Base-by-base conservation (phyloP, 1,140 invertebrate genomes). In the Cepaea nemoralis region DNA sequence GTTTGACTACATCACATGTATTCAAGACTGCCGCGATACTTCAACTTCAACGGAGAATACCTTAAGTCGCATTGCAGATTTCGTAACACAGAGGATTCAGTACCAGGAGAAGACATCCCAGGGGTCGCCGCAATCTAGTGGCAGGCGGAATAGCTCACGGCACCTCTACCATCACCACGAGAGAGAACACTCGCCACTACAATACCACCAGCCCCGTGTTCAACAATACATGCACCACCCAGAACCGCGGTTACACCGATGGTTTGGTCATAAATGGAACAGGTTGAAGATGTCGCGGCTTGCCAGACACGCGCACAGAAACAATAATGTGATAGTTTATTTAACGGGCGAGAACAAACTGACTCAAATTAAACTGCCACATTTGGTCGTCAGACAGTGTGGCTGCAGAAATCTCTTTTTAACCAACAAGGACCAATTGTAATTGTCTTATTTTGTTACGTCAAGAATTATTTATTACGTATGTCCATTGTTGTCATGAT, bases 381-480 rank as follows among this genome's bases (percentile, higher is more conserved):
- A 77, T 27, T 63, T 77, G 10, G 10, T 77, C 22, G 59, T 77
- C 59, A 24, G 50, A 37, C 31, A 39, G 3, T 77, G 75, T 45
- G 75, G 75, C 1, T 77, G 55, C 42, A 63, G 66, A 19, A 33
- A 33, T 2, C 12, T 39, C 40, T 71, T 39, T 27, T 27, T 19
- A 39, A 1, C 5, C 6, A 22, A 2, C 69, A 71, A 71, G 40
- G 69, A 45, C n/a, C 33, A 16, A 63, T 55, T 55, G n/a, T n/a
- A n/a, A n/a, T n/a, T n/a, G n/a, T n/a, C n/a, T n/a, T n/a, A n/a
- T n/a, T n/a, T n/a, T n/a, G n/a, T n/a, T n/a, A n/a, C n/a, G n/a
- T n/a, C n/a, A n/a, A n/a, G n/a, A n/a, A n/a, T n/a, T n/a, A n/a
- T n/a, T n/a, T n/a, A n/a, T n/a, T n/a, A n/a, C n/a, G n/a, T n/a